These are phyloP conservation scores for Mizuhopecten yessoensis DNA, from an alignment of 1,140 invertebrate genomes.

Conservation along the genomic window DNA sequence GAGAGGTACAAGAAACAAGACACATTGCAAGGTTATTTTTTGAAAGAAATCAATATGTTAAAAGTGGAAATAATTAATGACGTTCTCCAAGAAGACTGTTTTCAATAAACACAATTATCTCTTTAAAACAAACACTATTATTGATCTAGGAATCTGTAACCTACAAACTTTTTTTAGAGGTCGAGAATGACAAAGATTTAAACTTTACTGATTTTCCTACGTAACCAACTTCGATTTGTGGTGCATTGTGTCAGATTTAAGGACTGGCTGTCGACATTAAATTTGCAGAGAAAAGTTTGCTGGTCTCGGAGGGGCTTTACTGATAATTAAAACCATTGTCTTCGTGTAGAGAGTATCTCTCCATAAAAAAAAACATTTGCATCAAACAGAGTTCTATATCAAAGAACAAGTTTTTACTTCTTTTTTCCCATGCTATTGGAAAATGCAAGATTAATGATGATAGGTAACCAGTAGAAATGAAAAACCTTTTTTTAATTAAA, in stretches of 20 bases:
- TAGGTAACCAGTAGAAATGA: background rate
- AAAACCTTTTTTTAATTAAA: conserved; percentile 36
- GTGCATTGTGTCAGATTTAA: conserved; percentile 30
- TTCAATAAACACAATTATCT: conserved; percentile 24
- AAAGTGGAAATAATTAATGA: background rate
- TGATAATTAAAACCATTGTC: conserved; percentile 14
- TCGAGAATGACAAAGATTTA: background rate
- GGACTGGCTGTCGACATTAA: background rate
- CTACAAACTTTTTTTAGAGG: background rate
- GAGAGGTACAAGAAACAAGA: background rate
- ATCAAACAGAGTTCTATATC: background rate
- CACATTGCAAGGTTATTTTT: background rate
- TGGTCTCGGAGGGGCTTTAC: background rate
- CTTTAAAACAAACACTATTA: background rate
- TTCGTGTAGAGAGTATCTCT: background rate
- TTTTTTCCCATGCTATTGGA: conserved; percentile 17
- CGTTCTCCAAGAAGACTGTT: background rate
- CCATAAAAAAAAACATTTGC: background rate
- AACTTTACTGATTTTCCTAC: conserved; percentile 23
- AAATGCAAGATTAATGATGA: conserved; percentile 35
- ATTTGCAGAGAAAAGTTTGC: conserved; percentile 33
- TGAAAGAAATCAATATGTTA: conserved; percentile 6
- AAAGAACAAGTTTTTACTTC: background rate
- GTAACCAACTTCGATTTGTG: conserved; percentile 5
- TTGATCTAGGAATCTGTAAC: background rate